Evolutionary conservation across 2,888 invertebrate genomes (phyloP), one percentile per base, ranked within the genome.

Genomic region (Athalia cordata): DNA sequence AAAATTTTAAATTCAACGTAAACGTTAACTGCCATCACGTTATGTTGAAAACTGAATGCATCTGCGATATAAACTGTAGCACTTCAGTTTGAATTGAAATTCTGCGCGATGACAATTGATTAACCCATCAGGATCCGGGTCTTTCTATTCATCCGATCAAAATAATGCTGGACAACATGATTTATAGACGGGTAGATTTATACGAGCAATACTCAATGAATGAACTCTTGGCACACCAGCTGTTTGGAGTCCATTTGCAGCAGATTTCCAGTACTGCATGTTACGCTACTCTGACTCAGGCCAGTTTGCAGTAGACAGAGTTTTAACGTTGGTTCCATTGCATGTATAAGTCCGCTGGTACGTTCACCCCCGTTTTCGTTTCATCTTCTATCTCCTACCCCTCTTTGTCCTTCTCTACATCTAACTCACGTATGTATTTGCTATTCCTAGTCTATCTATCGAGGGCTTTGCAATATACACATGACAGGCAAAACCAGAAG

Each of bases 1-100:
- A 83, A 87, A 86, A 86, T 87, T 86, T 85, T 85, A 87, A 87
- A 88, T 87, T 86, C 85, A 85, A 84, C 84, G 84, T 85, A 83
- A 87, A 86, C 85, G 84, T 85, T 86, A 86, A 85, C 86, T 85
- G 85, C 85, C 81, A 84, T 86, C 87, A 29, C 29, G 2, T 29
- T 29, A 29, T 47, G 59, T 72, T 72, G 45, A 72, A 15, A 72
- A 59, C 13, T 52, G 59, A 47, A 3, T 11, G 59, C 13, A 59
- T n/a, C 52, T 59, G 29, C n/a, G n/a, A n/a, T n/a, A n/a, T n/a
- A n/a, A n/a, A n/a, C n/a, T n/a, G n/a, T n/a, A 29, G 29, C 0
- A 29, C 2, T 29, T 29, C 29, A 29, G 29, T 29, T 29, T 29
- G 29, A 29, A 29, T 1, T 29, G 0, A 29, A 29, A 29, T 29